A percentile compares a stretch with the other conserved stretches of the same genome.
phyloP scores from a whole-genome alignment of 2,888 invertebrate genomes.

The Tholera decimalis region DNA sequence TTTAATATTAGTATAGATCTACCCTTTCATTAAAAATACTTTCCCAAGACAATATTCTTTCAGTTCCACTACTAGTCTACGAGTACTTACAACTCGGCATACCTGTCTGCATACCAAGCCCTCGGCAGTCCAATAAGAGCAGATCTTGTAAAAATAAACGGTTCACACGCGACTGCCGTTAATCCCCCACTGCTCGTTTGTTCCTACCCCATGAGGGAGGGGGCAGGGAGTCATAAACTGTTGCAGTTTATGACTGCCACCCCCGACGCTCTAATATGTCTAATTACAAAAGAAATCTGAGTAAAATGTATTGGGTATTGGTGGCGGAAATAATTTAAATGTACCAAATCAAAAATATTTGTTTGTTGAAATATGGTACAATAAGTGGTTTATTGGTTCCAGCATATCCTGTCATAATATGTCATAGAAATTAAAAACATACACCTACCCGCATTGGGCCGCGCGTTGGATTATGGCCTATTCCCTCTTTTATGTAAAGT shows the following conservation, averaged over 20 bases:
- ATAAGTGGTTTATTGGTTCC: too few species aligned
- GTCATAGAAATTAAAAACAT: too few species aligned
- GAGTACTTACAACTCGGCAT: not conserved
- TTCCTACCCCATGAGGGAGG: slow-evolving; percentile 26
- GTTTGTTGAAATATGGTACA: too few species aligned
- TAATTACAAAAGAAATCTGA: slow-evolving; percentile 68
- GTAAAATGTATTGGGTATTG: slow-evolving; percentile 12
- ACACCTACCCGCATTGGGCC: too few species aligned
- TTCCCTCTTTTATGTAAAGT: too few species aligned
- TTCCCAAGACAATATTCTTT: not conserved
- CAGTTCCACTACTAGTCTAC: slow-evolving; percentile 4
- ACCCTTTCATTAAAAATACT: not conserved
- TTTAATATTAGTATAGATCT: too few species aligned
- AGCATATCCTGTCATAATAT: too few species aligned
- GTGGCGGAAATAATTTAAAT: not conserved
- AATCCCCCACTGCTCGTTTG: slow-evolving; percentile 66
- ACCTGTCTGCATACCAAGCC: slow-evolving; percentile 18
- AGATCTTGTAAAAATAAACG: slow-evolving; percentile 72
- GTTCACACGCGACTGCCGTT: slow-evolving; percentile 65
- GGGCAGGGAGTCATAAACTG: slow-evolving; percentile 61
- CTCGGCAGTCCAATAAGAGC: slow-evolving; percentile 68
- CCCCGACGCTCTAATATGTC: slow-evolving; percentile 63
- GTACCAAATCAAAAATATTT: too few species aligned
- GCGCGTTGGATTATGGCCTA: too few species aligned
- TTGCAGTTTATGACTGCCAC: slow-evolving; percentile 67